These are phyloP conservation scores for Polydrusus tereticollis DNA, from an alignment of 2,888 invertebrate genomes.

Conservation along the genomic window DNA sequence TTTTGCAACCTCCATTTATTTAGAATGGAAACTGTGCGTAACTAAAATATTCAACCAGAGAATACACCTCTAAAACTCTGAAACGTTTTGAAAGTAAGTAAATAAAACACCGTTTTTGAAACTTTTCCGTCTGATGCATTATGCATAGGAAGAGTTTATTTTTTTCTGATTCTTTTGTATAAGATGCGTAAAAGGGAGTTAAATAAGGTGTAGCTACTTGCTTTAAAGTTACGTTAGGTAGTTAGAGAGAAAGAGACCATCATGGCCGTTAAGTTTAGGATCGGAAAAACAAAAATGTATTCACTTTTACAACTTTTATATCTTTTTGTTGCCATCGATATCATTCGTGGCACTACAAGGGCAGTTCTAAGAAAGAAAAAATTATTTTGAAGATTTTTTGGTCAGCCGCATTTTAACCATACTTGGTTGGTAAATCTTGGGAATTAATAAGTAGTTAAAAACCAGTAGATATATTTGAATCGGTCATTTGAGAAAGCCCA, in stretches of 20 bases:
- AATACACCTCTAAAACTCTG: conserved; percentile 42
- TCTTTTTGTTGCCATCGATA: too few species aligned
- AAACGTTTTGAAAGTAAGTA: conserved; percentile 46
- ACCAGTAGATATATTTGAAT: too few species aligned
- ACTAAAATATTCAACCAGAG: conserved; percentile 49
- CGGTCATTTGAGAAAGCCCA: neutral
- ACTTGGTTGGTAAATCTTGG: too few species aligned
- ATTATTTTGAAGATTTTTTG: too few species aligned
- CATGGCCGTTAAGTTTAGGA: too few species aligned
- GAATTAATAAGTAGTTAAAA: too few species aligned
- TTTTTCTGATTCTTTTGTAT: conserved; percentile 17
- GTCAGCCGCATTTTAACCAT: too few species aligned
- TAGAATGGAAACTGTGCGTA: conserved; percentile 48
- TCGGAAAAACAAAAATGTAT: too few species aligned
- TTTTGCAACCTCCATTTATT: conserved; percentile 42
- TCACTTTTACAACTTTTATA: too few species aligned
- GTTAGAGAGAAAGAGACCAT: too few species aligned
- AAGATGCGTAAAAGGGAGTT: neutral
- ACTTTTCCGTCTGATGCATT: conserved; percentile 36
- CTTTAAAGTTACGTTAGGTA: neutral
- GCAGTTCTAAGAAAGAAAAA: too few species aligned
- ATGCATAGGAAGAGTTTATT: conserved; percentile 42
- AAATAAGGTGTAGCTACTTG: neutral
- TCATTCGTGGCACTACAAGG: too few species aligned
- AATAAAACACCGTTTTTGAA: conserved; percentile 43